Evolutionary conservation across 2,797 vertebrate species (phyloP).

Genomic region (Oreortyx pictus): DNA sequence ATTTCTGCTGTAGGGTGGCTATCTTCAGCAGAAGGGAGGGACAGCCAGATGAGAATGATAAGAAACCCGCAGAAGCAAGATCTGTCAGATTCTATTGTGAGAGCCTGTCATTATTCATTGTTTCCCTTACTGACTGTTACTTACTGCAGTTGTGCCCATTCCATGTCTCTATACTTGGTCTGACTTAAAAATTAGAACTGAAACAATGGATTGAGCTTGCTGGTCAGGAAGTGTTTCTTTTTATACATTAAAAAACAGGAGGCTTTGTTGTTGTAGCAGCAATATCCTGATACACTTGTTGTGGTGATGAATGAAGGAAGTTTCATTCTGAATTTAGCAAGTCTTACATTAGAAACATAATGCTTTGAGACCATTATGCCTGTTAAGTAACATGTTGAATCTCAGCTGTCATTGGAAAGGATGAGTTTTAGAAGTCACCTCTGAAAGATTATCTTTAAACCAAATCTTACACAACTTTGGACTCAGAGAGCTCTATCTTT

Average conservation of each 20-base stretch:
- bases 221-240: slow-evolving; percentile 58
- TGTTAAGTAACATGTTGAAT: not conserved
- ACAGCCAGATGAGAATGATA: not conserved
- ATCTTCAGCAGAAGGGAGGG: not conserved
- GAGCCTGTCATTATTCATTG: not conserved
- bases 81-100: not conserved
- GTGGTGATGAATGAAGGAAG: slow-evolving; percentile 1
- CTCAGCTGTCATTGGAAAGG: not conserved
- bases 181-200: not conserved
- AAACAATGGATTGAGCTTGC: not conserved
- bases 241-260: not conserved
- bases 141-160: slow-evolving; percentile 17
- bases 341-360: not conserved
- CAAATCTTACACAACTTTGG: not conserved
- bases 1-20: not conserved
- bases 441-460: not conserved
- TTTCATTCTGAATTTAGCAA: slow-evolving; percentile 1
- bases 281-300: not conserved
- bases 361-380: not conserved
- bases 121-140: not conserved
- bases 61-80: not conserved
- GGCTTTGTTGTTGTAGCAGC: not conserved
- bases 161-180: not conserved
- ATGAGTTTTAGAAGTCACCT: not conserved
- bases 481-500: not conserved